Percentiles rank a stretch among this genome's conserved stretches.
Conservation (phyloP, 2,113 vertebrate genomes). For the Patagioenas fasciata region DNA sequence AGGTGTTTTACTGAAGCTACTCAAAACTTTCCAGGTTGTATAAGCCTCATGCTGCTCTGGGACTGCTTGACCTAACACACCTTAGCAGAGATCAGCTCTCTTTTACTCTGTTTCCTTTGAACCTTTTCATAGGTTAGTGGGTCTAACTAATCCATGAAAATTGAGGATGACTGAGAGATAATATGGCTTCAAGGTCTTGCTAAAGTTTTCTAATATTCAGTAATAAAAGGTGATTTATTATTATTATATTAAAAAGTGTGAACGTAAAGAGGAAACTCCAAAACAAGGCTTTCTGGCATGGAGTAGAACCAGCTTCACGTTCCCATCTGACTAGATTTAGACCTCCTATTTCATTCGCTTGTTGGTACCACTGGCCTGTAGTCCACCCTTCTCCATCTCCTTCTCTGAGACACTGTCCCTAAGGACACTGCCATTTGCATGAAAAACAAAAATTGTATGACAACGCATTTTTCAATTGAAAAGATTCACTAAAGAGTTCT, state of each 20-base stretch:
- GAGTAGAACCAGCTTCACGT: background rate
- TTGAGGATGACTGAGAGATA: background rate
- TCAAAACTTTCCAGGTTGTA: background rate
- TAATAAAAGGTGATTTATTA: background rate
- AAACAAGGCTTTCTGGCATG: background rate
- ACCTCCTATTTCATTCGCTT: background rate
- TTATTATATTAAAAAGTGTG: background rate
- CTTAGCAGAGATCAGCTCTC: background rate
- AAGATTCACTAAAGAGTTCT: background rate
- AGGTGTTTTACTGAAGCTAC: background rate
- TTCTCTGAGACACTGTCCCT: background rate
- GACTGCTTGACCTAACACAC: background rate
- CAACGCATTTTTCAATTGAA: background rate
- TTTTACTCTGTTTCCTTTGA: background rate
- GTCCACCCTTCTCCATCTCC: background rate
- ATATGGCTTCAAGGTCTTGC: background rate
- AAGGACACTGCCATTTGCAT: background rate
- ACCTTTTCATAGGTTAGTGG: background rate
- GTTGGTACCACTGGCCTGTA: background rate
- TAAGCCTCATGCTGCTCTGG: background rate
- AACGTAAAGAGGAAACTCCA: background rate
- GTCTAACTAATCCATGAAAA: background rate
- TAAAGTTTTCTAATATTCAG: background rate
- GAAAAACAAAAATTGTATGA: background rate
- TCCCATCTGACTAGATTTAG: background rate